phyloP scores from a whole-genome alignment of 1,140 invertebrate genomes.

The Helicoverpa armigera region DNA sequence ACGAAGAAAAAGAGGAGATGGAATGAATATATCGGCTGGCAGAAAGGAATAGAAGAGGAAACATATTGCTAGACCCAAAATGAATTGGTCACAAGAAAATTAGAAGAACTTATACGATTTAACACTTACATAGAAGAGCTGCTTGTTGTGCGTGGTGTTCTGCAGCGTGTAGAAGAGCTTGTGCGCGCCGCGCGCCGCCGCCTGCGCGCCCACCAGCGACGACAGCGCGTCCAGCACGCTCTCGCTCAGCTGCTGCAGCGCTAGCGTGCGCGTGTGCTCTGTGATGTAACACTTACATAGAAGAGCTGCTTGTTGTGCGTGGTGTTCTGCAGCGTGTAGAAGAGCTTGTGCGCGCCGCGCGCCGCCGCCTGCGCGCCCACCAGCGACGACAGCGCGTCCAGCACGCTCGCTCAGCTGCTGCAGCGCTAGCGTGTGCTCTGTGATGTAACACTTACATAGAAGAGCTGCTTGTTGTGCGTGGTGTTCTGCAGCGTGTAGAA shows the following conservation, averaged over 20 bases:
- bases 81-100: too few relatives aligned
- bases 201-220: slow-evolving; percentile 94
- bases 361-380: slow-evolving; percentile 95
- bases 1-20: too few relatives aligned
- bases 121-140: slow-evolving; percentile 95
- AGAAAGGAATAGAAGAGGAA: too few relatives aligned
- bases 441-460: slow-evolving; percentile 93
- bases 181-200: slow-evolving; percentile 92
- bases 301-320: slow-evolving; percentile 96
- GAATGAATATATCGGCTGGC: too few relatives aligned
- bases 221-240: slow-evolving; percentile 93
- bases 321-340: slow-evolving; percentile 94
- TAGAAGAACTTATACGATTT: too few relatives aligned
- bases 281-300: slow-evolving; percentile 92
- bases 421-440: slow-evolving; percentile 89
- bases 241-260: slow-evolving; percentile 89
- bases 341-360: slow-evolving; percentile 94
- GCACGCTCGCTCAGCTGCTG: slow-evolving; percentile 91
- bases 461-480: slow-evolving; percentile 95
- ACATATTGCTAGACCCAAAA: too few relatives aligned
- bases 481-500: slow-evolving; percentile 95
- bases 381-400: slow-evolving; percentile 93
- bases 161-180: slow-evolving; percentile 96
- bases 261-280: too few relatives aligned
- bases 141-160: slow-evolving; percentile 95